Evolutionary conservation across 2,888 invertebrate species (phyloP).

Genomic region (Pterostichus madidus): DNA sequence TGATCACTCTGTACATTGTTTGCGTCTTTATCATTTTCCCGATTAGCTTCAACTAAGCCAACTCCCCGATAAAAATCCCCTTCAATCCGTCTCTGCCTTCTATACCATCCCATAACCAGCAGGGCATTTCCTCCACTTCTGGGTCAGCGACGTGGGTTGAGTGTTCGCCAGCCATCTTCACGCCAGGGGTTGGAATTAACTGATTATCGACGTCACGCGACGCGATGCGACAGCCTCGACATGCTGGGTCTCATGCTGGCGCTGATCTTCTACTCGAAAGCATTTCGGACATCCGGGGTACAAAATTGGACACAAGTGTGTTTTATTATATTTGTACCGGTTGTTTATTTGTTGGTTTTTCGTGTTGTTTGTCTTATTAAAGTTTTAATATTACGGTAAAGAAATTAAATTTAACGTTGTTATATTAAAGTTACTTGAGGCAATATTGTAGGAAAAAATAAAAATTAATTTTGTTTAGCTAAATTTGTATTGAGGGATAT

Average conservation of each 20-base stretch:
- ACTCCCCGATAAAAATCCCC: background rate
- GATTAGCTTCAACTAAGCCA: background rate
- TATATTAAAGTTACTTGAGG: no score
- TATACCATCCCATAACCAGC: background rate
- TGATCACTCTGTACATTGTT: no score
- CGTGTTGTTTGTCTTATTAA: background rate
- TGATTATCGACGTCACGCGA: conserved; percentile 33
- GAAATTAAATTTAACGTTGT: no score
- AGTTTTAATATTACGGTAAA: no score
- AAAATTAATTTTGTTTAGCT: no score
- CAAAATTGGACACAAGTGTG: background rate
- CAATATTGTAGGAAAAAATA: no score
- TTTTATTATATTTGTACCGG: conserved; percentile 8
- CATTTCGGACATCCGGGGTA: background rate
- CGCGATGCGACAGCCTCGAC: background rate
- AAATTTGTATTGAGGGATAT: no score
- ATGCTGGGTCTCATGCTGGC: background rate
- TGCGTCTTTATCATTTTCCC: no score
- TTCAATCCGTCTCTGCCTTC: background rate
- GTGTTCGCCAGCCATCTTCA: conserved; percentile 2
- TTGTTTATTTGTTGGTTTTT: background rate
- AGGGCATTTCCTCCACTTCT: background rate
- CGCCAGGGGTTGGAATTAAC: conserved; percentile 13
- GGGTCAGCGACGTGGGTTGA: background rate
- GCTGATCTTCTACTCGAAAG: background rate